Evolutionary conservation across 1,140 invertebrate genomes (phyloP).

Genomic region (Aphidius ervi): DNA sequence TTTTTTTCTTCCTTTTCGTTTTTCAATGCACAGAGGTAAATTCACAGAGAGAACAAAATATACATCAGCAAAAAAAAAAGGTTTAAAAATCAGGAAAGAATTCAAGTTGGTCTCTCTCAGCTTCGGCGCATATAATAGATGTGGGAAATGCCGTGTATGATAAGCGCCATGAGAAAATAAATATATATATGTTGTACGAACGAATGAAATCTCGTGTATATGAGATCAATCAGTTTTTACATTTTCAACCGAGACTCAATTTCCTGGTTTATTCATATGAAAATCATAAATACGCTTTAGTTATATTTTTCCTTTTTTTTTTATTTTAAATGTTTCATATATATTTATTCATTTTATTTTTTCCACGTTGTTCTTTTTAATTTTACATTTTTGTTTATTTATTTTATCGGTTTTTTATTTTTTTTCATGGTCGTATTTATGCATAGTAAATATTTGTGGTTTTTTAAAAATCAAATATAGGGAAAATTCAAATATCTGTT

Average conservation of each 20-base stretch:
- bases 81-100: too few relatives aligned
- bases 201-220: background rate
- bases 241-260: conserved; percentile 12
- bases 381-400: too few relatives aligned
- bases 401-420: too few relatives aligned
- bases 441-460: too few relatives aligned
- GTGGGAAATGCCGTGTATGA: conserved; percentile 19
- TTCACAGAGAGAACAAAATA: background rate
- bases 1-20: background rate
- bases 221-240: conserved; percentile 14
- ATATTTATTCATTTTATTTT: background rate
- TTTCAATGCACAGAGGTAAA: background rate
- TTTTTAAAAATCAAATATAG: too few relatives aligned
- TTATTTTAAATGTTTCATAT: background rate
- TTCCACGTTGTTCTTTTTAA: background rate
- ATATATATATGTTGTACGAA: background rate
- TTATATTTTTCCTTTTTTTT: conserved; percentile 1
- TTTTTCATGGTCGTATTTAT: too few relatives aligned
- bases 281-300: too few relatives aligned
- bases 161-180: conserved; percentile 7
- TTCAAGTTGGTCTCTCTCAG: too few relatives aligned
- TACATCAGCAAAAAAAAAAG: too few relatives aligned
- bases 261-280: conserved; percentile 5
- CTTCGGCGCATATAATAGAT: conserved; percentile 23
- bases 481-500: too few relatives aligned